phyloP scores from a whole-genome alignment of 2,888 invertebrate genomes.

The Yponomeuta evonymella region DNA sequence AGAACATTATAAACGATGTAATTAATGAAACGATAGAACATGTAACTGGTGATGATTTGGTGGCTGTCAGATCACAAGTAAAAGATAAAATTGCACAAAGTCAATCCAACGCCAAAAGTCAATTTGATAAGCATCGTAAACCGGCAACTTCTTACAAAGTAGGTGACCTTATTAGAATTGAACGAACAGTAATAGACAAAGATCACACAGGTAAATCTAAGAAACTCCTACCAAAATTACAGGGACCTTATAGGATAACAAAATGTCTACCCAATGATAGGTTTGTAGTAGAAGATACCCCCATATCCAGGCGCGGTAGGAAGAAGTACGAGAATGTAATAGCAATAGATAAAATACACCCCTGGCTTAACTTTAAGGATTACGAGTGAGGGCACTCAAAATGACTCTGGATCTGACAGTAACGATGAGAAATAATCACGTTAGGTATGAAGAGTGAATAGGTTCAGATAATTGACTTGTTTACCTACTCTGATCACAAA shows the following conservation, averaged over 20 bases:
- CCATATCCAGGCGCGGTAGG: slow-evolving; percentile 4
- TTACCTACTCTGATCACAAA: too few relatives aligned
- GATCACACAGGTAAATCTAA: slow-evolving; percentile 17
- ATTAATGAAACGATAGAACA: slow-evolving; percentile 9
- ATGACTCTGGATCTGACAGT: too few relatives aligned
- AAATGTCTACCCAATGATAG: slow-evolving; percentile 17
- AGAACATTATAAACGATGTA: slow-evolving; percentile 18
- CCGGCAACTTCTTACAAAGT: slow-evolving; percentile 15
- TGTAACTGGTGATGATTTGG: slow-evolving; percentile 11
- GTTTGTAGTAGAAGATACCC: slow-evolving; percentile 14
- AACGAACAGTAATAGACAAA: slow-evolving; percentile 7
- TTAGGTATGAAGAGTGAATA: too few relatives aligned
- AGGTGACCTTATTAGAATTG: slow-evolving; percentile 18
- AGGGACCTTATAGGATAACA: slow-evolving; percentile 16
- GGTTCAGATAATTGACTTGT: too few relatives aligned
- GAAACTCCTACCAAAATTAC: slow-evolving; percentile 18
- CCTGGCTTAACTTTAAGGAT: slow-evolving; percentile 18
- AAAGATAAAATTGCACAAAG: slow-evolving; percentile 10
- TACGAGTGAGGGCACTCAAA: slow-evolving; percentile 18
- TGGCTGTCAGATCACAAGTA: slow-evolving; percentile 6
- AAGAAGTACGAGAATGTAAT: slow-evolving; percentile 17
- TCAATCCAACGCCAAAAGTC: slow-evolving; percentile 15
- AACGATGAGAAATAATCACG: too few relatives aligned
- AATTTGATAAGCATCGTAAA: slow-evolving; percentile 20
- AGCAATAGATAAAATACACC: slow-evolving; percentile 19